Percentiles rank a stretch among this genome's conserved stretches.
Evolutionary conservation across 2,113 vertebrate genomes (phyloP).

Genomic region (Lepisosteus osseus): DNA sequence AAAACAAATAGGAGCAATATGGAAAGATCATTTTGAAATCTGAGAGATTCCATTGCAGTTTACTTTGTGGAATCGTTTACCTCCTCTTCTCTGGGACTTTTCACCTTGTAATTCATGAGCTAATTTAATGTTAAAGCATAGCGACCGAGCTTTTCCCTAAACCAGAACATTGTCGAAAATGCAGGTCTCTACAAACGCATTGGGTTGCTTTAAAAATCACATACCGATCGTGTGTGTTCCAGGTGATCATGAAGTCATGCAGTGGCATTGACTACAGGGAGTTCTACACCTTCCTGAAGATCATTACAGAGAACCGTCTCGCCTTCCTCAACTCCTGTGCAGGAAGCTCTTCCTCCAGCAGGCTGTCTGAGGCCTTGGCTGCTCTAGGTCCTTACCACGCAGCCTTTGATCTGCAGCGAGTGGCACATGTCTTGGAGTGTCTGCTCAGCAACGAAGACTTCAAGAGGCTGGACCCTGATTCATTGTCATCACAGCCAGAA

Average conservation of each 20-base stretch:
- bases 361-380: constrained; percentile 45
- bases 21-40: too few relatives aligned
- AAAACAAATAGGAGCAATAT: too few relatives aligned
- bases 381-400: constrained; percentile 77
- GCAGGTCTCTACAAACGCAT: too few relatives aligned
- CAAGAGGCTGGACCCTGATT: constrained; percentile 62
- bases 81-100: too few relatives aligned
- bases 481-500: constrained; percentile 59
- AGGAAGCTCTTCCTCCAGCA: constrained; percentile 40
- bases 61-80: too few relatives aligned
- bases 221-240: not conserved
- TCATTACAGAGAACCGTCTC: constrained; percentile 80
- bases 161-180: too few relatives aligned
- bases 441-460: constrained; percentile 83
- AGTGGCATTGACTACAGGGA: constrained; percentile 88
- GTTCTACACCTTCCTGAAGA: constrained; percentile 86
- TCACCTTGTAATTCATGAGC: too few relatives aligned
- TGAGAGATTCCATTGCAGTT: too few relatives aligned
- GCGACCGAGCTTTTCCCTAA: too few relatives aligned
- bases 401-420: constrained; percentile 79
- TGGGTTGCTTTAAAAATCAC: not conserved
- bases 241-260: constrained; percentile 94
- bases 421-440: constrained; percentile 73
- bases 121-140: too few relatives aligned
- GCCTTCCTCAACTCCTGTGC: constrained; percentile 61